These are phyloP conservation scores for Whitmania pigra DNA, from an alignment of 1,140 invertebrate genomes.

Conservation along the genomic window DNA sequence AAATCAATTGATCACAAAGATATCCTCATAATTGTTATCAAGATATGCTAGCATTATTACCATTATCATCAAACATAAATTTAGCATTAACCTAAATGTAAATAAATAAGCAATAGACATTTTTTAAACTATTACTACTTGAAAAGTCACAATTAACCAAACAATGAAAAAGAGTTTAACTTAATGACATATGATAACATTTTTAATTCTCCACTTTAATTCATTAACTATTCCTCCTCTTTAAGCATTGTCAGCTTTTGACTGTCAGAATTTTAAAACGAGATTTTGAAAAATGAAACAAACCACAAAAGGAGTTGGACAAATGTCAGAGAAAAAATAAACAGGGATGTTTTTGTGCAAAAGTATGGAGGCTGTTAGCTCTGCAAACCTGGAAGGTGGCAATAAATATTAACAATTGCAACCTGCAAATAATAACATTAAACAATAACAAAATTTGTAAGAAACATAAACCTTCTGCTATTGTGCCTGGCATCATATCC, in stretches of 20 bases:
- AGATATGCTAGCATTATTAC: not conserved
- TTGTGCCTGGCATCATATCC: slow-evolving; percentile 91
- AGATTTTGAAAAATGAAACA: slow-evolving; percentile 24
- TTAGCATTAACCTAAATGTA: too few species aligned
- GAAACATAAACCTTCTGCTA: slow-evolving; percentile 57
- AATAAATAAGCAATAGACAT: too few species aligned
- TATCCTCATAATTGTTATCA: not conserved
- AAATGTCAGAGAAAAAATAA: slow-evolving; percentile 64
- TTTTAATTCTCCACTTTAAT: too few species aligned
- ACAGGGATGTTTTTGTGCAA: slow-evolving; percentile 63
- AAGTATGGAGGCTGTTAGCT: slow-evolving; percentile 73
- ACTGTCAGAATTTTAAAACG: not conserved
- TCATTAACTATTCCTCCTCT: not conserved
- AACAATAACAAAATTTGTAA: slow-evolving; percentile 16
- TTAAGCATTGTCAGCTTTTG: not conserved
- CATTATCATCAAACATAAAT: not conserved
- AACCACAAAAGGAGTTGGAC: slow-evolving; percentile 79
- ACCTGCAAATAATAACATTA: not conserved
- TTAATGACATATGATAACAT: too few species aligned
- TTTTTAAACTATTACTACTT: too few species aligned
- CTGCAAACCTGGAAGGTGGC: slow-evolving; percentile 64
- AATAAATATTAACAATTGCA: not conserved
- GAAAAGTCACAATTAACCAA: too few species aligned
- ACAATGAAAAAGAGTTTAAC: too few species aligned
- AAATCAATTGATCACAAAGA: not conserved